phyloP scores from a whole-genome alignment of 2,797 vertebrate species.

The Masticophis lateralis region DNA sequence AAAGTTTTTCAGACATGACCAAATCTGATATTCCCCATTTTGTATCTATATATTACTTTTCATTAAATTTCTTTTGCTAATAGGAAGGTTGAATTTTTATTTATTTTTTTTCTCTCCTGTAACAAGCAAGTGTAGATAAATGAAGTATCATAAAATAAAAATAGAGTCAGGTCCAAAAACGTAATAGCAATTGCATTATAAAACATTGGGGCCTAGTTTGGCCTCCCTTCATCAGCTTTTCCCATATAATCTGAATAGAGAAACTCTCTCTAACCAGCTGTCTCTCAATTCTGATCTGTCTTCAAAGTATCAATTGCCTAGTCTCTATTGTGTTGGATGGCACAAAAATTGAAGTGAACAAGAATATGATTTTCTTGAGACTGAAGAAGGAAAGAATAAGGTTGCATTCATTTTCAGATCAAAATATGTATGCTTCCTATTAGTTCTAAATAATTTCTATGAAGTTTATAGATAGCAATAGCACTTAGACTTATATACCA shows the following conservation, averaged over 20 bases:
- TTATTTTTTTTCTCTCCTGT: not conserved
- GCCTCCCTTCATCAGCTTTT: not conserved
- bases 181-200: not conserved
- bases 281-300: not conserved
- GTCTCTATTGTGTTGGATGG: not conserved
- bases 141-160: not conserved
- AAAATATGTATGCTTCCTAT: not conserved
- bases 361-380: not conserved
- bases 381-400: too few species aligned
- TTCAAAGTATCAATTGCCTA: not conserved
- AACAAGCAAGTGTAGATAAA: not conserved
- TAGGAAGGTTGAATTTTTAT: not conserved
- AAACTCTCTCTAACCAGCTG: not conserved
- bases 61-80: not conserved
- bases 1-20: not conserved
- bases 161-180: not conserved
- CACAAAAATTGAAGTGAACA: not conserved
- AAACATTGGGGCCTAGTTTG: not conserved
- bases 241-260: not conserved
- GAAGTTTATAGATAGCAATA: not conserved
- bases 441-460: not conserved
- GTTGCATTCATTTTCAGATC: too few species aligned
- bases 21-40: not conserved
- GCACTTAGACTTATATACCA: too few species aligned
- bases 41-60: not conserved